These are phyloP conservation scores for Philypnodon macrostomus DNA, from an alignment of 2,797 vertebrate species.

Conservation along the genomic window DNA sequence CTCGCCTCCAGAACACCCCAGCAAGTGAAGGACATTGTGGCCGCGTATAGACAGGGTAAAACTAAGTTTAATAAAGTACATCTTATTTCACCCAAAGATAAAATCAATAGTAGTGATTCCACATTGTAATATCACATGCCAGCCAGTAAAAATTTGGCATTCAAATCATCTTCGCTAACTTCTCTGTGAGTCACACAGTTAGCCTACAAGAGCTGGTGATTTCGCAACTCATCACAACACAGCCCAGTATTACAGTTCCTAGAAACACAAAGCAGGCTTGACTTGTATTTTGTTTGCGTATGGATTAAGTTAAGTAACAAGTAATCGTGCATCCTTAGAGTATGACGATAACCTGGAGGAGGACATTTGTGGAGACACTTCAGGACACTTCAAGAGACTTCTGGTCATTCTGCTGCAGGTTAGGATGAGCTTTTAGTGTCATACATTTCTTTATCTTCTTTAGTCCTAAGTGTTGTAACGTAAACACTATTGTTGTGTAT, in stretches of 20 bases:
- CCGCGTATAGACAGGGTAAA: conserved; percentile 85
- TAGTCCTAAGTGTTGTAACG: background rate
- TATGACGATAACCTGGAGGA: conserved; percentile 86
- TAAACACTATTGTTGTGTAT: conserved; percentile 7
- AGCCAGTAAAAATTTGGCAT: background rate
- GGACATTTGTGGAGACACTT: conserved; percentile 85
- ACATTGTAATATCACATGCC: background rate
- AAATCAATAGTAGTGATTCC: background rate
- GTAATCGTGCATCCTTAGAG: conserved; percentile 66
- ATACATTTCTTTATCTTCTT: background rate
- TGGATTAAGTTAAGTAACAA: background rate
- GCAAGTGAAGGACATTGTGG: conserved; percentile 82
- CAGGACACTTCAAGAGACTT: conserved; percentile 90
- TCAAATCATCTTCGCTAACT: too few relatives aligned
- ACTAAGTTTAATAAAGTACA: too few relatives aligned
- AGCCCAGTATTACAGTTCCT: background rate
- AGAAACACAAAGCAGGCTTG: background rate
- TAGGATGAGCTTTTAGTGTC: background rate
- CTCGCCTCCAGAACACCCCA: conserved; percentile 86
- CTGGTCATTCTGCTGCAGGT: conserved; percentile 94
- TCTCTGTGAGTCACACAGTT: background rate
- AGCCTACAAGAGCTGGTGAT: background rate
- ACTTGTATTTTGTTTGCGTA: background rate
- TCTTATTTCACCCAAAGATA: background rate
- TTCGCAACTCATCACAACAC: background rate